Conservation (phyloP, 2,113 vertebrate genomes). For the Lampris megalopsis region DNA sequence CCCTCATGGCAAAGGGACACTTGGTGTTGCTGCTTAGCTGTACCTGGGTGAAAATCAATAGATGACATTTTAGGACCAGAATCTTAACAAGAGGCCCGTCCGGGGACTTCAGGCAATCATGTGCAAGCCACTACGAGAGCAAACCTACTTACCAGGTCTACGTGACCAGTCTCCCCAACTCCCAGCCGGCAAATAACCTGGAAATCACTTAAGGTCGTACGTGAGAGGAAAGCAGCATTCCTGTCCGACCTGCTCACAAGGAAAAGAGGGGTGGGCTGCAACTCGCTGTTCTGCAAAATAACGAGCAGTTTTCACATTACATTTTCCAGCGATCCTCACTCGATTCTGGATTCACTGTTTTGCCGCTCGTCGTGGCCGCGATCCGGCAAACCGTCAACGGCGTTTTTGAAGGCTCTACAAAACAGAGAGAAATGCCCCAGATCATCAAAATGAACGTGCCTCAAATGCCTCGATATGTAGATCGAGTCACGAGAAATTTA, state of each 20-base stretch:
- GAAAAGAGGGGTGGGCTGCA: slow-evolving; percentile 17
- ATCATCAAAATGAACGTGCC: neutral
- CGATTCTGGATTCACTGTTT: slow-evolving; percentile 36
- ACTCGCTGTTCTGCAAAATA: neutral
- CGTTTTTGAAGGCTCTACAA: slow-evolving; percentile 72
- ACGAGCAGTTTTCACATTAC: neutral
- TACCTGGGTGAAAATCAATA: slow-evolving; percentile 67
- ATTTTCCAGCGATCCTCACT: slow-evolving; percentile 58
- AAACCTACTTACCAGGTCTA: slow-evolving; percentile 76
- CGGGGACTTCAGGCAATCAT: neutral
- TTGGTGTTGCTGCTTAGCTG: slow-evolving; percentile 69
- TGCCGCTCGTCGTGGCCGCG: slow-evolving; percentile 39
- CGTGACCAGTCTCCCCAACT: slow-evolving; percentile 74
- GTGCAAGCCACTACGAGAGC: slow-evolving; percentile 17
- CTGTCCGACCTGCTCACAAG: slow-evolving; percentile 58
- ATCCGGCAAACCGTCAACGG: slow-evolving; percentile 57
- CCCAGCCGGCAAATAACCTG: slow-evolving; percentile 71
- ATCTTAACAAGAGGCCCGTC: slow-evolving; percentile 12
- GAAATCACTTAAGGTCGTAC: slow-evolving; percentile 74
- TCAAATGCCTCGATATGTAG: neutral
- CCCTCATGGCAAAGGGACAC: slow-evolving; percentile 74
- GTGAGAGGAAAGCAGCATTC: slow-evolving; percentile 51
- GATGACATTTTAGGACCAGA: slow-evolving; percentile 54
- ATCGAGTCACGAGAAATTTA: neutral
- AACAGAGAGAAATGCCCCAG: neutral